These are phyloP conservation scores for Cottoperca gobio DNA, from an alignment of 2,797 vertebrate genomes.

Conservation along the genomic window DNA sequence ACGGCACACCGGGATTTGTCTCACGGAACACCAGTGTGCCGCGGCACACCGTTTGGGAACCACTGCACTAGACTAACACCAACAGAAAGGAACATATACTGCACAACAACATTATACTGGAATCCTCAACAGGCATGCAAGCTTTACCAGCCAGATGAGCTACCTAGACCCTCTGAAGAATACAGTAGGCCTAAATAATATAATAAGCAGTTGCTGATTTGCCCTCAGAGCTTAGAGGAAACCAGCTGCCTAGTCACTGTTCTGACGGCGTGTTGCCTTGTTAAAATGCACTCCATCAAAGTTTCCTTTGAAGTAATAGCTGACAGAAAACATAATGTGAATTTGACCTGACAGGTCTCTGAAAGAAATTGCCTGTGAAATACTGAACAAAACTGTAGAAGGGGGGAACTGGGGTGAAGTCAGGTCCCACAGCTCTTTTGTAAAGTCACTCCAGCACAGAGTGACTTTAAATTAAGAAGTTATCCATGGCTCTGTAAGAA, in stretches of 20 bases:
- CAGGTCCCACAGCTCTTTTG: constrained; percentile 38
- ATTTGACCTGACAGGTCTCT: constrained; percentile 66
- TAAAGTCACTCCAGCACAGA: constrained; percentile 24
- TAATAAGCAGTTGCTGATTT: constrained; percentile 50
- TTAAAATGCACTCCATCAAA: constrained; percentile 80
- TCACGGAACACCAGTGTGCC: no score
- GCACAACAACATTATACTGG: background rate
- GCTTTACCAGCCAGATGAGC: constrained; percentile 50
- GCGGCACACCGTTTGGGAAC: no score
- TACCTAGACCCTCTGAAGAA: constrained; percentile 40
- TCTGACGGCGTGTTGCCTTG: constrained; percentile 62
- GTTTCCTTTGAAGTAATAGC: constrained; percentile 74
- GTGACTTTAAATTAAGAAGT: constrained; percentile 44
- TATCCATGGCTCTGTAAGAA: constrained; percentile 6
- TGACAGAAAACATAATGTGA: constrained; percentile 76
- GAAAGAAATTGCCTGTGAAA: constrained; percentile 58
- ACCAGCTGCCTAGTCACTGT: constrained; percentile 48
- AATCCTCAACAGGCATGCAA: constrained; percentile 4
- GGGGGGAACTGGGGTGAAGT: constrained; percentile 48
- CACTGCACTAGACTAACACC: background rate
- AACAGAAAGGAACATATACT: background rate
- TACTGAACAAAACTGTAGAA: constrained; percentile 40
- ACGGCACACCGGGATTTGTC: no score
- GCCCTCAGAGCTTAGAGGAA: constrained; percentile 52
- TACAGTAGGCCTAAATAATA: constrained; percentile 41